phyloP scores from a whole-genome alignment of 1,140 invertebrate species.

The Calycopis cecrops region DNA sequence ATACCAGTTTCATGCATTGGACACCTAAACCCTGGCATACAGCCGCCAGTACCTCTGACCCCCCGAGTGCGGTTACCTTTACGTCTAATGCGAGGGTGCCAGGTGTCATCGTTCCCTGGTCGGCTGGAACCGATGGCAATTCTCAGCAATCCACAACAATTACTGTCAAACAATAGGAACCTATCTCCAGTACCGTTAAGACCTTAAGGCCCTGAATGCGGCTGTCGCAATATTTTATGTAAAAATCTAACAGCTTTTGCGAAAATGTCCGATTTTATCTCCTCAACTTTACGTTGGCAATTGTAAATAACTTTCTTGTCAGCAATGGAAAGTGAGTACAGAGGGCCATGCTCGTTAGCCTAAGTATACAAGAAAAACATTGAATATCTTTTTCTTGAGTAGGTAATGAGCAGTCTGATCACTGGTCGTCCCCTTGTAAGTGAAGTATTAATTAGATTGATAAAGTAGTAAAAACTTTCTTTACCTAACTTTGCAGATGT shows the following conservation, averaged over 20 bases:
- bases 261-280: neutral
- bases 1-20: constrained; percentile 10
- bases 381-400: too few relatives aligned
- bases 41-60: constrained; percentile 9
- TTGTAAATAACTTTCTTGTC: too few relatives aligned
- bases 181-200: constrained; percentile 39
- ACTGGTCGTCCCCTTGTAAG: too few relatives aligned
- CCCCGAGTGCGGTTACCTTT: neutral
- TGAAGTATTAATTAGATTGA: too few relatives aligned
- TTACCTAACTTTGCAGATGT: too few relatives aligned
- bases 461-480: too few relatives aligned
- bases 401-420: too few relatives aligned
- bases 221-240: constrained; percentile 15
- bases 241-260: constrained; percentile 13
- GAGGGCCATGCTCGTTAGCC: too few relatives aligned
- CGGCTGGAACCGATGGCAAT: constrained; percentile 21
- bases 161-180: constrained; percentile 45
- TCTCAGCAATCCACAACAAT: constrained; percentile 41
- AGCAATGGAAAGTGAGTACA: too few relatives aligned
- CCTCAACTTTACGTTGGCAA: too few relatives aligned
- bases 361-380: too few relatives aligned
- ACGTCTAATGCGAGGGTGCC: neutral
- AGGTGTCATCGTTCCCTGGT: constrained; percentile 17
- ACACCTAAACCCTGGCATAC: neutral
- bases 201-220: constrained; percentile 23